Percentiles rank a stretch among this genome's conserved stretches.
These are phyloP conservation scores for Ellobium chinense DNA, from an alignment of 2,888 invertebrate species.

Conservation along the genomic window DNA sequence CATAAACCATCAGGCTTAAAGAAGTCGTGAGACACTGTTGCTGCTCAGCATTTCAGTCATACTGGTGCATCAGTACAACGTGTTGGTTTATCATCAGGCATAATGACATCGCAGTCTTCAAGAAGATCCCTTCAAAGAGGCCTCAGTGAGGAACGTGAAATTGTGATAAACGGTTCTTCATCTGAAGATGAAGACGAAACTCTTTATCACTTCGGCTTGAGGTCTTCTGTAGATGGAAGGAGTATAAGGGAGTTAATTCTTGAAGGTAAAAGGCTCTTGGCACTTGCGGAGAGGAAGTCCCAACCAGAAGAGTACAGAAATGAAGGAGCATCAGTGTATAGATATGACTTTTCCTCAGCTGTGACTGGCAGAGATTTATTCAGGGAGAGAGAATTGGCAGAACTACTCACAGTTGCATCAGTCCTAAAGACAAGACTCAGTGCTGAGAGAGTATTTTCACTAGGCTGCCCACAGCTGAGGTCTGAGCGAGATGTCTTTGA, in stretches of 20 bases:
- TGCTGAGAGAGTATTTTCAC: slow-evolving; percentile 26
- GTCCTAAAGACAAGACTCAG: slow-evolving; percentile 20
- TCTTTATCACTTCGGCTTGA: no score
- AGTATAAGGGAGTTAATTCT: slow-evolving; percentile 7
- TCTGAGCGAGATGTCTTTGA: slow-evolving; percentile 30
- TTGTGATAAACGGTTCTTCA: no score
- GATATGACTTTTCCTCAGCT: slow-evolving; percentile 23
- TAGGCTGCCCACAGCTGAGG: slow-evolving; percentile 29
- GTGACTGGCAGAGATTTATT: slow-evolving; percentile 30
- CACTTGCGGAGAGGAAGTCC: slow-evolving; percentile 18
- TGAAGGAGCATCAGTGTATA: background rate
- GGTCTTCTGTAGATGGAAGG: no score
- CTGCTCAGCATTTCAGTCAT: no score
- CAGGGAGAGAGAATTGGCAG: slow-evolving; percentile 22
- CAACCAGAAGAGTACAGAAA: slow-evolving; percentile 17
- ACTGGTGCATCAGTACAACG: no score
- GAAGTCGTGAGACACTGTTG: no score
- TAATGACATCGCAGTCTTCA: no score
- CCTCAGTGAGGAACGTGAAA: no score
- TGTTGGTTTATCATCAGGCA: no score
- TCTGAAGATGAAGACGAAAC: no score
- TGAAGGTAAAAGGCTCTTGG: slow-evolving; percentile 6
- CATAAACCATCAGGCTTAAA: no score
- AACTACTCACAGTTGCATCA: background rate
- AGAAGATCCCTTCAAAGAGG: no score